Percentiles rank a stretch among this genome's conserved stretches.
phyloP scores from a whole-genome alignment of 2,113 vertebrate species.

The Esox niger region DNA sequence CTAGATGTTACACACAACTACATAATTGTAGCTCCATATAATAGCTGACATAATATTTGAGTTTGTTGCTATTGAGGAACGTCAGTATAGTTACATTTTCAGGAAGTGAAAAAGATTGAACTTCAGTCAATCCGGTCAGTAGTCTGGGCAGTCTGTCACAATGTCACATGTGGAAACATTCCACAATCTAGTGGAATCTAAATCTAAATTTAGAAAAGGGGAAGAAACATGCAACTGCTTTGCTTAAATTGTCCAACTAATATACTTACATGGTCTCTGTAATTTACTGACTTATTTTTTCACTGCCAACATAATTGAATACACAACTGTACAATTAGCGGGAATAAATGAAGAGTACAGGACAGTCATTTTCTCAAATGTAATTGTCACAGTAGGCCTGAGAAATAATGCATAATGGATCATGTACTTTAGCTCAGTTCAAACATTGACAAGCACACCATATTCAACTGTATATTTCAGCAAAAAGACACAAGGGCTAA shows the following conservation, averaged over 20 bases:
- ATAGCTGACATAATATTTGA: no score
- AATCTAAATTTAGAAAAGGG: constrained; percentile 60
- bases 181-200: constrained; percentile 44
- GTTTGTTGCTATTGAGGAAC: no score
- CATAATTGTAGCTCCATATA: no score
- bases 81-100: no score
- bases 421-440: neutral
- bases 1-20: no score
- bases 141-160: neutral
- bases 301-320: neutral
- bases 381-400: neutral
- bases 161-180: constrained; percentile 23
- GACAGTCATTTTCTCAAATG: neutral
- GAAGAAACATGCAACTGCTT: constrained; percentile 35
- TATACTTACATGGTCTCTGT: neutral
- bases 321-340: neutral
- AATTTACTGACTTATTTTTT: neutral
- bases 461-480: neutral
- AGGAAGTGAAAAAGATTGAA: neutral
- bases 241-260: constrained; percentile 9
- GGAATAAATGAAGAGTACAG: neutral
- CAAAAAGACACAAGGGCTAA: no score
- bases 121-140: neutral
- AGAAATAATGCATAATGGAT: neutral
- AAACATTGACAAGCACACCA: neutral